phyloP scores from a whole-genome alignment of 2,797 vertebrate genomes.

The Serranus cabrilla region DNA sequence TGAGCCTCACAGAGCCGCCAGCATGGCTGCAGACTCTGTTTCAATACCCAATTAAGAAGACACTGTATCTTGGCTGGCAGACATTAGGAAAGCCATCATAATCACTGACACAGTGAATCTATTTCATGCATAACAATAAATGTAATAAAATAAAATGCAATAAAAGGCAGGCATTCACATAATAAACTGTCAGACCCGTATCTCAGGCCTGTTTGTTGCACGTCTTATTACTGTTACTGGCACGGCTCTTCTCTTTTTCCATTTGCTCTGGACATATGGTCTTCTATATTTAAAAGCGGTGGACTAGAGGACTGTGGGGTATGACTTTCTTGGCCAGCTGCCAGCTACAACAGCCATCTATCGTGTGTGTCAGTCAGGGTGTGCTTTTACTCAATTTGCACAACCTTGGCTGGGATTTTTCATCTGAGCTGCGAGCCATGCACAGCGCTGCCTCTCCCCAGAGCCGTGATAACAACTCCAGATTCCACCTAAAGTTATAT shows the following conservation, averaged over 20 bases:
- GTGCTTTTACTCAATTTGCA: slow-evolving; percentile 60
- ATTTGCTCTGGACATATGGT: slow-evolving; percentile 55
- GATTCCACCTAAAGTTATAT: slow-evolving; percentile 68
- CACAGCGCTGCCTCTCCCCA: slow-evolving; percentile 31
- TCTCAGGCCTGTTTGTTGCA: slow-evolving; percentile 33
- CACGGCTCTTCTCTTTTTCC: slow-evolving; percentile 10
- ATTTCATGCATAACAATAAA: slow-evolving; percentile 8
- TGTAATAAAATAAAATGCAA: slow-evolving; percentile 26
- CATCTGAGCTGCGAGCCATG: slow-evolving; percentile 19
- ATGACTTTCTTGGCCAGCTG: slow-evolving; percentile 28
- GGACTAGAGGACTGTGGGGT: slow-evolving; percentile 30
- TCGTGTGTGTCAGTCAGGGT: slow-evolving; percentile 47
- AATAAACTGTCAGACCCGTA: slow-evolving; percentile 31
- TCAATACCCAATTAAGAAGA: background rate
- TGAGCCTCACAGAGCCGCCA: background rate
- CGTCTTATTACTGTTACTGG: slow-evolving; percentile 33
- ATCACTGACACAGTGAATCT: slow-evolving; percentile 1
- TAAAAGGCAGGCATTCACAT: slow-evolving; percentile 12
- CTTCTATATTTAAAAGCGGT: slow-evolving; percentile 60
- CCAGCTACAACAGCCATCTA: slow-evolving; percentile 43
- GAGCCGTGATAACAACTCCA: slow-evolving; percentile 62
- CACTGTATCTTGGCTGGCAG: background rate
- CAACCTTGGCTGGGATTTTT: slow-evolving; percentile 54
- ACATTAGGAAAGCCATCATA: background rate
- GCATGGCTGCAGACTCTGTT: background rate